Evolutionary conservation across 2,797 vertebrate genomes (phyloP).

Genomic region (Cuniculus paca): DNA sequence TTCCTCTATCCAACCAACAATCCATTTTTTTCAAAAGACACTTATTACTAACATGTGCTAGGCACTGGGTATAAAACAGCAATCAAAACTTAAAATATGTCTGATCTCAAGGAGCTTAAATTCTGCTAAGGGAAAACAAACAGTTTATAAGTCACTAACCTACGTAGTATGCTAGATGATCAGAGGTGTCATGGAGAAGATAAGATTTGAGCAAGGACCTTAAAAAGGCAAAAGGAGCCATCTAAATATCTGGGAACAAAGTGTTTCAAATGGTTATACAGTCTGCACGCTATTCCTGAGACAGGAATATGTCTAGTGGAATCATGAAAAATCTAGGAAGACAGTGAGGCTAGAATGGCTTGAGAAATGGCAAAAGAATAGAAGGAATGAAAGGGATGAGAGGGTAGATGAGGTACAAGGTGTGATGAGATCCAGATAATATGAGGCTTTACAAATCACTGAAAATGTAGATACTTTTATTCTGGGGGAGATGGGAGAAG

Average conservation of each 20-base stretch:
- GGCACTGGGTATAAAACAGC: not conserved
- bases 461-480: not conserved
- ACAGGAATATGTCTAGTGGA: not conserved
- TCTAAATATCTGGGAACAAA: not conserved
- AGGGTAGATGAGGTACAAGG: not conserved
- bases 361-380: not conserved
- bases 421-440: rapidly evolving
- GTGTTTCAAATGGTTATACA: not conserved
- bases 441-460: rapidly evolving
- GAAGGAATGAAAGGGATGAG: not conserved
- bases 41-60: not conserved
- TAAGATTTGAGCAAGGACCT: not conserved
- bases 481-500: not conserved
- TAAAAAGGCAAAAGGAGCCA: not conserved
- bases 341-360: not conserved
- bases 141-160: not conserved
- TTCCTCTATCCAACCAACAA: not conserved
- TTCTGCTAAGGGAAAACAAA: not conserved
- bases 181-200: not conserved
- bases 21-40: not conserved
- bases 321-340: not conserved
- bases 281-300: not conserved
- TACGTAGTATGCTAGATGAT: not conserved
- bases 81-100: not conserved
- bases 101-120: not conserved